phyloP scores from a whole-genome alignment of 1,140 invertebrate species.

The Hyposmocoma kahamanoa region DNA sequence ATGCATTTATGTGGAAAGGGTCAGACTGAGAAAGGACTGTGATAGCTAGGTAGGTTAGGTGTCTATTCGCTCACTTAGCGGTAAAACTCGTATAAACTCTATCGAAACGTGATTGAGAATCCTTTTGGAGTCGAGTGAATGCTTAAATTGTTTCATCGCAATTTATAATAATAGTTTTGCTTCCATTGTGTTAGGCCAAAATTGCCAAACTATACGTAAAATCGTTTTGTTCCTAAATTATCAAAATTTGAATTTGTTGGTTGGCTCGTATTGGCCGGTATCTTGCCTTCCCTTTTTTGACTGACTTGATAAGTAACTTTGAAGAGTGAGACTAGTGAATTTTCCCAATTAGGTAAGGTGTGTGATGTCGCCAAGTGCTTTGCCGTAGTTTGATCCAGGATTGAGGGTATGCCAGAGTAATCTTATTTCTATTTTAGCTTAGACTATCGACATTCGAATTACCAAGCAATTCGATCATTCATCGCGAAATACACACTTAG shows the following conservation, averaged over 20 bases:
- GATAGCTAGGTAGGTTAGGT: constrained; percentile 69
- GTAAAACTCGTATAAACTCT: constrained; percentile 52
- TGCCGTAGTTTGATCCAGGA: constrained; percentile 42
- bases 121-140: constrained; percentile 47
- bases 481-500: constrained; percentile 68
- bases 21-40: constrained; percentile 73
- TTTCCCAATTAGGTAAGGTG: constrained; percentile 53
- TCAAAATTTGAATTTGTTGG: constrained; percentile 36
- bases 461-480: constrained; percentile 72
- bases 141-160: too few relatives aligned
- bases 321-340: constrained; percentile 63
- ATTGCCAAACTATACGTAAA: constrained; percentile 38
- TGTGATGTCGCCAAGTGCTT: constrained; percentile 57
- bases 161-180: too few relatives aligned
- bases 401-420: constrained; percentile 53
- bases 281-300: constrained; percentile 30
- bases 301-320: constrained; percentile 52
- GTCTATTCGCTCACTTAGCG: constrained; percentile 68
- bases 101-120: constrained; percentile 39
- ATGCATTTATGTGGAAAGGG: constrained; percentile 68
- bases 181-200: constrained; percentile 20
- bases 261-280: constrained; percentile 10
- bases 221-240: constrained; percentile 50
- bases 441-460: constrained; percentile 63
- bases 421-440: constrained; percentile 65